Evolutionary conservation across 23 tunicate genomes (phyloP).

Genomic region (Corella eumyota): DNA sequence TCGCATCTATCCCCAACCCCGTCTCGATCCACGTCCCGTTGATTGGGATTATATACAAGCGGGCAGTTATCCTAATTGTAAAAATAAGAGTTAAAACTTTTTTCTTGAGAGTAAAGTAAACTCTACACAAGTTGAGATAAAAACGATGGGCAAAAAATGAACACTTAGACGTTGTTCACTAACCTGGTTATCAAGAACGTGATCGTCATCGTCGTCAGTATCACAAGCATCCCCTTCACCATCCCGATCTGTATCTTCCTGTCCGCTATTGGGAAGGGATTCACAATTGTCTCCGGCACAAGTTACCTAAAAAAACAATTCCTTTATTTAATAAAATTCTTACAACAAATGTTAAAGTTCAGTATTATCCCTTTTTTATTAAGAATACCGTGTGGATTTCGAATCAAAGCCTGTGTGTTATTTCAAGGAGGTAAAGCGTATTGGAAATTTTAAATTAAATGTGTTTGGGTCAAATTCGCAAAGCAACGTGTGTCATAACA

Average conservation of each 20-base stretch:
- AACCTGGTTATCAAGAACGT: constrained; percentile 31
- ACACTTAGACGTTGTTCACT: background rate
- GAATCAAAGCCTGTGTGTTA: too few species aligned
- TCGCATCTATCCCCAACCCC: constrained; percentile 60
- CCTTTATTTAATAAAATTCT: too few species aligned
- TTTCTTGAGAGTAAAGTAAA: too few species aligned
- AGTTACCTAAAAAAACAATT: constrained; percentile 15
- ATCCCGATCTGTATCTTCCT: constrained; percentile 74
- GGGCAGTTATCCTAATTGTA: constrained; percentile 61
- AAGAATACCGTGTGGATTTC: too few species aligned
- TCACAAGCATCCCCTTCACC: constrained; percentile 82
- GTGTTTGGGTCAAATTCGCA: too few species aligned
- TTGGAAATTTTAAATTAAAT: too few species aligned
- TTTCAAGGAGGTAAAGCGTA: too few species aligned
- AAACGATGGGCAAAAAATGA: background rate
- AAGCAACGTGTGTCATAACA: too few species aligned
- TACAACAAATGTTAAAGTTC: too few species aligned
- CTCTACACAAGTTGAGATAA: too few species aligned
- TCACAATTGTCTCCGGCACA: constrained; percentile 57
- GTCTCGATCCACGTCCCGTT: constrained; percentile 52
- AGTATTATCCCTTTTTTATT: too few species aligned
- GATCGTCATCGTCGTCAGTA: constrained; percentile 59
- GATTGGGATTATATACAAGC: constrained; percentile 41
- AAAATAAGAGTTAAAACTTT: background rate
- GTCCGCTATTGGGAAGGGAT: constrained; percentile 69